A percentile compares a stretch with the other conserved stretches of the same genome.
These are phyloP conservation scores for Castor canadensis DNA, from an alignment of 2,113 vertebrate genomes.

Conservation along the genomic window DNA sequence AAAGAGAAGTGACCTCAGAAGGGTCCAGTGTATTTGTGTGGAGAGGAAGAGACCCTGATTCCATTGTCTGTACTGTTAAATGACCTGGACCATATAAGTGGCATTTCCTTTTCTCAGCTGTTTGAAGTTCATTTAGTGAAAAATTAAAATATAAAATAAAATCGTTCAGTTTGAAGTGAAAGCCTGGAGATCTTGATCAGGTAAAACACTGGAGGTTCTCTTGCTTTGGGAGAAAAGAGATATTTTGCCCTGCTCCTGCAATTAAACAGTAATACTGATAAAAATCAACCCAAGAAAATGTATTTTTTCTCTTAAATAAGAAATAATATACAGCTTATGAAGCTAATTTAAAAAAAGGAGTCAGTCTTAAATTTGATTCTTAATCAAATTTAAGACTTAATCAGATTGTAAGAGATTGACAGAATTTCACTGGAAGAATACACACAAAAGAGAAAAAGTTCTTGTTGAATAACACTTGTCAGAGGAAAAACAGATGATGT, in stretches of 20 bases:
- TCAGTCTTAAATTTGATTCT: neutral
- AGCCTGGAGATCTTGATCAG: neutral
- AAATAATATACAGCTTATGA: neutral
- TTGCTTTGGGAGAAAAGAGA: conserved; percentile 1
- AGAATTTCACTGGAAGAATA: conserved; percentile 32
- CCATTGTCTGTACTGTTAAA: neutral
- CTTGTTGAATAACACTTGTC: conserved; percentile 53
- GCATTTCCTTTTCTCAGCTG: neutral
- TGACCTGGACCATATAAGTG: neutral
- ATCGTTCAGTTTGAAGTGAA: neutral
- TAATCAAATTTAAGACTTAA: no score
- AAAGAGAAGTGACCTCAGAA: neutral
- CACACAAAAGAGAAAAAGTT: conserved; percentile 5
- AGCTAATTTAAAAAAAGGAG: neutral
- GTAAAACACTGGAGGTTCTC: neutral
- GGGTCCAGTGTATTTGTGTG: neutral
- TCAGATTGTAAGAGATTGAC: conserved; percentile 51
- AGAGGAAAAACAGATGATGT: conserved; percentile 54
- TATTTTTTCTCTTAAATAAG: conserved; percentile 39
- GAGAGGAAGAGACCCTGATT: neutral
- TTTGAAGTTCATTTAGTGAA: neutral
- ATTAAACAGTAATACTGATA: neutral
- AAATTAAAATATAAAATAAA: conserved; percentile 35
- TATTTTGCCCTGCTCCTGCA: neutral
- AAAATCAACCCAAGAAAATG: neutral